Evolutionary conservation across 2,888 invertebrate species (phyloP).

Genomic region (Drosophila tripunctata): DNA sequence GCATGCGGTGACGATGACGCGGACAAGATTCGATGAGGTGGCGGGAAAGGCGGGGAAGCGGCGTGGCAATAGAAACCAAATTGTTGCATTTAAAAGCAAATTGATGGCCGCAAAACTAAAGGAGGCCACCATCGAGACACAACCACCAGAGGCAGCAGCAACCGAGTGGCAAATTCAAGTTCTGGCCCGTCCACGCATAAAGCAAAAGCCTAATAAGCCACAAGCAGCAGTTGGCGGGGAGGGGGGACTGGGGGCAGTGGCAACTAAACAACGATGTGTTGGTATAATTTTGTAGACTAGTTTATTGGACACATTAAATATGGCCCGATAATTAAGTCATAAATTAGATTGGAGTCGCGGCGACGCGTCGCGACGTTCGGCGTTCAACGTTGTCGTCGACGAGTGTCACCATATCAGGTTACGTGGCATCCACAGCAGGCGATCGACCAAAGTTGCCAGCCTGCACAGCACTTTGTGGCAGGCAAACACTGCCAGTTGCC

Average conservation of each 20-base stretch:
- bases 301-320: slow-evolving; percentile 85
- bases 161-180: slow-evolving; percentile 62
- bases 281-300: slow-evolving; percentile 85
- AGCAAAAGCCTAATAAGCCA: slow-evolving; percentile 77
- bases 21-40: slow-evolving; percentile 14
- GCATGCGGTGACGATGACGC: slow-evolving; percentile 71
- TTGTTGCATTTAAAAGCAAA: slow-evolving; percentile 82
- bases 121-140: slow-evolving; percentile 67
- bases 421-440: slow-evolving; percentile 75
- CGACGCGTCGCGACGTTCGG: slow-evolving; percentile 9
- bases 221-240: not conserved
- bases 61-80: slow-evolving; percentile 73
- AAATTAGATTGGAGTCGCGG: slow-evolving; percentile 81
- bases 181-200: slow-evolving; percentile 69
- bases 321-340: slow-evolving; percentile 84
- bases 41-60: not conserved
- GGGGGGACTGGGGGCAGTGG: slow-evolving; percentile 21
- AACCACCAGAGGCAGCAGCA: slow-evolving; percentile 1
- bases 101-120: slow-evolving; percentile 81
- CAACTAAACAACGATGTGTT: slow-evolving; percentile 74
- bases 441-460: slow-evolving; percentile 31
- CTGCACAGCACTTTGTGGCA: slow-evolving; percentile 9
- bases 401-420: slow-evolving; percentile 78
- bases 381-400: slow-evolving; percentile 59
- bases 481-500: slow-evolving; percentile 31